Evolutionary conservation across 2,888 invertebrate species (phyloP), one percentile per base, ranked within the genome.

Genomic region (Pristionchus maxplancki): DNA sequence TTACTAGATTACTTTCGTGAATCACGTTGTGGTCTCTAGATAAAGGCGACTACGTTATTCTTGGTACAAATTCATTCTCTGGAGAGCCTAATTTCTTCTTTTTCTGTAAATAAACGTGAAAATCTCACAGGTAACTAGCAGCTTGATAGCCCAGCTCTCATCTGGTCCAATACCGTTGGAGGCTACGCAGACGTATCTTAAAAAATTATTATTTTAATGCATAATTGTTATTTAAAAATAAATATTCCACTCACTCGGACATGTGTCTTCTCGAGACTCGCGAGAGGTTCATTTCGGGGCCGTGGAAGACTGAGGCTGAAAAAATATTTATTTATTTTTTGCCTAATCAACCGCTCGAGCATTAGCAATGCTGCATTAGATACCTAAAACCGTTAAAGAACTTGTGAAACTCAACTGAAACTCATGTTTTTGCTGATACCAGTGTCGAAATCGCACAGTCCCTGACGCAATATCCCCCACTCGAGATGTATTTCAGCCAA

Each of bases 41-140:
- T n/a, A n/a, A n/a, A n/a, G n/a, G n/a, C n/a, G n/a, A n/a, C n/a
- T n/a, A n/a, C n/a, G n/a, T n/a, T n/a, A n/a, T n/a, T n/a, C n/a
- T n/a, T n/a, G n/a, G n/a, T n/a, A n/a, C n/a, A n/a, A n/a, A n/a
- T n/a, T n/a, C n/a, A n/a, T n/a, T n/a, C n/a, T n/a, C n/a, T n/a
- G n/a, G n/a, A n/a, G n/a, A n/a, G n/a, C n/a, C n/a, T n/a, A n/a
- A n/a, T n/a, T n/a, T n/a, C n/a, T n/a, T n/a, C n/a, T n/a, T n/a
- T n/a, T n/a, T n/a, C n/a, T n/a, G n/a, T n/a, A n/a, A n/a, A n/a
- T n/a, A n/a, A n/a, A n/a, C n/a, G n/a, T n/a, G n/a, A n/a, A n/a
- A n/a, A n/a, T n/a, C 93, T 92, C 78, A 94, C 94, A 94, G 3
- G 94, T 93, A 81, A 94, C 94, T 58, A 94, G 92, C 9, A 94